phyloP scores from a whole-genome alignment of 2,888 invertebrate genomes.

The Drosophila niveifrons region DNA sequence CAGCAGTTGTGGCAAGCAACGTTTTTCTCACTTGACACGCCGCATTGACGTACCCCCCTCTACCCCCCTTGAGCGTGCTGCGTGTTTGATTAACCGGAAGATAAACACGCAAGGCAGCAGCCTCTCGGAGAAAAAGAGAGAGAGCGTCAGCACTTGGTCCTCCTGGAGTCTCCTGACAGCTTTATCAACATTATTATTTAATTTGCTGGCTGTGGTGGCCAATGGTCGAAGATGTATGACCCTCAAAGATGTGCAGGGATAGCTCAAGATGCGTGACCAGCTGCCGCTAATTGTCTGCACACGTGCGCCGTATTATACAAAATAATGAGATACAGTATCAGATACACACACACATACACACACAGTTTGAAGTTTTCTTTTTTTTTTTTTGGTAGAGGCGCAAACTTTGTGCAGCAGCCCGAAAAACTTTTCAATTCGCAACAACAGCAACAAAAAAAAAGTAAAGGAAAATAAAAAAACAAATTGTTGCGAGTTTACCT shows the following conservation, averaged over 20 bases:
- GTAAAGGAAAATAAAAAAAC: not conserved
- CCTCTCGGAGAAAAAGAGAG: not conserved
- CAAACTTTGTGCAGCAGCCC: constrained; percentile 30
- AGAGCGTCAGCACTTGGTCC: constrained; percentile 4
- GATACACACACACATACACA: constrained; percentile 11
- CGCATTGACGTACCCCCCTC: constrained; percentile 24
- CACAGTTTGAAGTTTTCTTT: constrained; percentile 3
- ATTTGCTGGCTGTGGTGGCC: constrained; percentile 47
- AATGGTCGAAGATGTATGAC: constrained; percentile 50
- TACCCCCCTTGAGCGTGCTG: constrained; percentile 64
- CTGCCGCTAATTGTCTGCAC: constrained; percentile 70
- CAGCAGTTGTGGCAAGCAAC: constrained; percentile 18
- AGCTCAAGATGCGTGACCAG: constrained; percentile 59
- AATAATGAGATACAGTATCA: constrained; percentile 44
- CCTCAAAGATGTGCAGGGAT: constrained; percentile 26
- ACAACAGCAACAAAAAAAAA: not conserved
- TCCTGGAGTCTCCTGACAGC: constrained; percentile 42
- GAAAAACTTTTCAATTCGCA: constrained; percentile 50
- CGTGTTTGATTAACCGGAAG: constrained; percentile 82
- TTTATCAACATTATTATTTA: constrained; percentile 81
- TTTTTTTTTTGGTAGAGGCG: constrained; percentile 8
- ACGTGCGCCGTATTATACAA: constrained; percentile 62
- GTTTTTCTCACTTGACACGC: constrained; percentile 54
- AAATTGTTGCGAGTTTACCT: constrained; percentile 16
- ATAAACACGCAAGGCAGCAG: constrained; percentile 75